phyloP scores from a whole-genome alignment of 2,888 invertebrate species.

The Ernsta delagoae region DNA sequence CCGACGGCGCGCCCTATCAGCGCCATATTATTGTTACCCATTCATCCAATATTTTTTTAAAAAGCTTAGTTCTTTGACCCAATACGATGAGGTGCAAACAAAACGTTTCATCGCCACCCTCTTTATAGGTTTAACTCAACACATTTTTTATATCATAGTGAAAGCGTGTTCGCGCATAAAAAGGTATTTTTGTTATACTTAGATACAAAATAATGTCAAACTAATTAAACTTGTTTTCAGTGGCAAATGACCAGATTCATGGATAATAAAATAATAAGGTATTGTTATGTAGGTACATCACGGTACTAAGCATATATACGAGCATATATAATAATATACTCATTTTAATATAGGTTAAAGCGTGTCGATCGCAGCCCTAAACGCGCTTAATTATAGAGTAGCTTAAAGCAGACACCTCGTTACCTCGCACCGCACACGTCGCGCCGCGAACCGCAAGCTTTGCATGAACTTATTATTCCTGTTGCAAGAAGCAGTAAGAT shows the following conservation, averaged over 20 bases:
- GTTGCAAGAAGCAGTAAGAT: too few relatives aligned
- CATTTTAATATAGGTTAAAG: too few relatives aligned
- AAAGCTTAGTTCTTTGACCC: conserved; percentile 1
- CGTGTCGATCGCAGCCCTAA: too few relatives aligned
- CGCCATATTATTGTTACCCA: conserved; percentile 53
- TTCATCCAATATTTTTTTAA: conserved; percentile 45
- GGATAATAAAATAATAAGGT: too few relatives aligned
- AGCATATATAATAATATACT: too few relatives aligned
- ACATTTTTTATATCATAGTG: neutral
- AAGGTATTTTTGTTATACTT: neutral
- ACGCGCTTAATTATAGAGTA: neutral
- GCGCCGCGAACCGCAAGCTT: neutral
- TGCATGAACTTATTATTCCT: neutral
- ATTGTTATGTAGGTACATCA: too few relatives aligned
- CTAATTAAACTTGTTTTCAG: too few relatives aligned
- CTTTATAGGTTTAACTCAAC: neutral
- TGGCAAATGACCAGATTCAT: too few relatives aligned
- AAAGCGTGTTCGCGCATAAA: neutral
- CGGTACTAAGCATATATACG: too few relatives aligned
- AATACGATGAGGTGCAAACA: neutral
- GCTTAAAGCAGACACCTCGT: neutral
- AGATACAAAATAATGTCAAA: too few relatives aligned
- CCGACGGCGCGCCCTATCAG: conserved; percentile 43
- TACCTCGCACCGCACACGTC: neutral
- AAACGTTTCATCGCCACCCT: neutral